These are phyloP conservation scores for Pseudorectes ferrugineus DNA, from an alignment of 2,113 vertebrate genomes.

Conservation along the genomic window DNA sequence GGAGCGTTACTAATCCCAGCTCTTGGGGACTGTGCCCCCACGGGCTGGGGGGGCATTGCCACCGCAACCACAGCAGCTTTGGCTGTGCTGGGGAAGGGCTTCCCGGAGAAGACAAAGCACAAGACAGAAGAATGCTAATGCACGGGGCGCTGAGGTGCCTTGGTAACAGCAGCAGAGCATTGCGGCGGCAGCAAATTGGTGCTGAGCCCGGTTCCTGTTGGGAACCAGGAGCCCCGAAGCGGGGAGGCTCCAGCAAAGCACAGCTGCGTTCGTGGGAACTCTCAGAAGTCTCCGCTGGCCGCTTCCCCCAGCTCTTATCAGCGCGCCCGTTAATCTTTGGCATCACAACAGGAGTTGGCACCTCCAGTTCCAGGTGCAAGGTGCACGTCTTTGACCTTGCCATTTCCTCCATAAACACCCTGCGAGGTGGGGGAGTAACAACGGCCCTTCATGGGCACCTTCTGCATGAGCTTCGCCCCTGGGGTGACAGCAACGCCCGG, in stretches of 20 bases:
- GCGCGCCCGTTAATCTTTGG: neutral
- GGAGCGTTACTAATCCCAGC: neutral
- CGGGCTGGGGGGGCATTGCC: neutral
- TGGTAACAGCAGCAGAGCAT: neutral
- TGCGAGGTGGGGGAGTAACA: neutral
- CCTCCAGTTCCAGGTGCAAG: slow-evolving; percentile 56
- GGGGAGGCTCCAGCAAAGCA: neutral
- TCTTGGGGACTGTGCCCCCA: neutral
- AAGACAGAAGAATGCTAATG: neutral
- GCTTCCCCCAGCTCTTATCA: slow-evolving; percentile 28
- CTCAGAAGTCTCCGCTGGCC: slow-evolving; percentile 25
- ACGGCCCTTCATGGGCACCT: neutral
- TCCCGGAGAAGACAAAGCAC: neutral
- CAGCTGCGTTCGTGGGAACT: neutral
- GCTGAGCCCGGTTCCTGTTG: neutral
- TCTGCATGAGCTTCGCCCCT: accelerated
- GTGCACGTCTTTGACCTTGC: slow-evolving; percentile 27
- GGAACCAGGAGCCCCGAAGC: neutral
- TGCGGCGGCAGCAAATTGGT: neutral
- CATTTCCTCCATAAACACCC: slow-evolving; percentile 7
- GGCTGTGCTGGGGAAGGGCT: neutral
- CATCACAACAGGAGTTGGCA: slow-evolving; percentile 12
- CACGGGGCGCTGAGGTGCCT: neutral
- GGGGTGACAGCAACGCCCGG: neutral
- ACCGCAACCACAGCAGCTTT: neutral